These are phyloP conservation scores for Drosophila punjabiensis DNA, from an alignment of 1,140 invertebrate genomes.

Conservation along the genomic window DNA sequence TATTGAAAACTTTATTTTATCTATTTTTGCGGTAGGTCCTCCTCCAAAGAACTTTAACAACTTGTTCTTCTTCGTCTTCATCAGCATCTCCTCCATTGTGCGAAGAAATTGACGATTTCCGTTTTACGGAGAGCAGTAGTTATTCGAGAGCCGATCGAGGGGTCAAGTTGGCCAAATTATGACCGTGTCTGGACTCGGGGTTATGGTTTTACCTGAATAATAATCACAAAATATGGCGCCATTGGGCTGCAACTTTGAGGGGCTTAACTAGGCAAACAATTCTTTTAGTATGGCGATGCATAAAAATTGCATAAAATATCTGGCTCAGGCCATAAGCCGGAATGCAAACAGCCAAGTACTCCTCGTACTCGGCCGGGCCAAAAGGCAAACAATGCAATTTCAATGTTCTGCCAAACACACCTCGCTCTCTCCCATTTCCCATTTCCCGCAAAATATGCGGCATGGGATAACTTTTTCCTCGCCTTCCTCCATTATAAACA, in stretches of 20 bases:
- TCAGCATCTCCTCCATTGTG: conserved; percentile 37
- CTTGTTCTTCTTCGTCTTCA: conserved; percentile 62
- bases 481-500: conserved; percentile 41
- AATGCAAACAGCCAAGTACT: conserved; percentile 69
- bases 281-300: conserved; percentile 72
- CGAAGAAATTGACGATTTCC: conserved; percentile 67
- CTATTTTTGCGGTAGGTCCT: conserved; percentile 44
- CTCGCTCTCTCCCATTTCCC: not conserved
- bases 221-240: conserved; percentile 67
- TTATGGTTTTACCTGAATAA: conserved; percentile 21
- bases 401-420: conserved; percentile 35
- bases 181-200: conserved; percentile 29
- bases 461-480: conserved; percentile 47
- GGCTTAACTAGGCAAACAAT: conserved; percentile 74
- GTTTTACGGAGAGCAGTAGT: conserved; percentile 21
- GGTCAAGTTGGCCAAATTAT: conserved; percentile 39
- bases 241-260: conserved; percentile 58
- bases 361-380: conserved; percentile 57
- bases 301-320: conserved; percentile 71
- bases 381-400: conserved; percentile 81
- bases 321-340: conserved; percentile 59
- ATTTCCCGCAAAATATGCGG: conserved; percentile 61
- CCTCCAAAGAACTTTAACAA: conserved; percentile 66
- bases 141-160: conserved; percentile 29
- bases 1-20: conserved; percentile 65